Percentiles rank a stretch among this genome's conserved stretches.
These are phyloP conservation scores for Andrena hattorfiana DNA, from an alignment of 2,888 invertebrate genomes.

Conservation along the genomic window DNA sequence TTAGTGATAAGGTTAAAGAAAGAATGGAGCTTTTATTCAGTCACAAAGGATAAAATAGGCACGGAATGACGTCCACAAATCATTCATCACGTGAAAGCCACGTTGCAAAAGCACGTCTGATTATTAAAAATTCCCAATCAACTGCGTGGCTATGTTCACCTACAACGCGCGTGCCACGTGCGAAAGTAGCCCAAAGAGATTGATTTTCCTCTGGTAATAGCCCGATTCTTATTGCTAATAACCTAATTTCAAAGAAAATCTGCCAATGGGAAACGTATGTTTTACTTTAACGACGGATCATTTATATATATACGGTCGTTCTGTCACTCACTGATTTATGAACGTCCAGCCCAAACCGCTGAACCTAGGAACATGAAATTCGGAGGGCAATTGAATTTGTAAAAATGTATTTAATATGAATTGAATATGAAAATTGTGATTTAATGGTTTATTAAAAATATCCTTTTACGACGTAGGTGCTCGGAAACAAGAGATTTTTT, in stretches of 20 bases:
- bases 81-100: constrained; percentile 1
- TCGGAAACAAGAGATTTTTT: no score
- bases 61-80: not conserved
- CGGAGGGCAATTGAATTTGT: no score
- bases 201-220: constrained; percentile 52
- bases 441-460: no score
- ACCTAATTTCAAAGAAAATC: constrained; percentile 42
- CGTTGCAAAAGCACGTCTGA: not conserved
- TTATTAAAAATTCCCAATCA: constrained; percentile 24
- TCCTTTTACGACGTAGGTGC: no score
- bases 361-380: no score
- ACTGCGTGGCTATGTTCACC: not conserved
- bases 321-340: no score
- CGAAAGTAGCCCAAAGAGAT: constrained; percentile 62
- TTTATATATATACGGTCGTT: not conserved
- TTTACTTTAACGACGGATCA: not conserved
- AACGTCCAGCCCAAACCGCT: no score
- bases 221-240: constrained; percentile 46
- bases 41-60: not conserved
- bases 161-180: not conserved
- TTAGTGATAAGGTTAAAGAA: no score
- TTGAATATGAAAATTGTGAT: no score
- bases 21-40: no score
- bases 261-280: constrained; percentile 15
- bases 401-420: no score